phyloP scores from a whole-genome alignment of 2,888 invertebrate species.

The Fabriciana adippe region DNA sequence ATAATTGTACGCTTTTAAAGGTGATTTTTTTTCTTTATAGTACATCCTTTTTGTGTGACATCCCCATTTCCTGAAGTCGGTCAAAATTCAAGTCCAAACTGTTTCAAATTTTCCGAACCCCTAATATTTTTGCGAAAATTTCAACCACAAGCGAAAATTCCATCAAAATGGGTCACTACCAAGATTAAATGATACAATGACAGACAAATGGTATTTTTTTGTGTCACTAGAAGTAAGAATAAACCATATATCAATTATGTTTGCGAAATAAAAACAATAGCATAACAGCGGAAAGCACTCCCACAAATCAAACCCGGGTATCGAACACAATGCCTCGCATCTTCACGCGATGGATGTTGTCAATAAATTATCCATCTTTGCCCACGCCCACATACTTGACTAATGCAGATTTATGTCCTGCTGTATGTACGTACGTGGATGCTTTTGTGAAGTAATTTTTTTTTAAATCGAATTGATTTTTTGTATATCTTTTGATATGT shows the following conservation, averaged over 20 bases:
- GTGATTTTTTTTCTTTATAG: too few species aligned
- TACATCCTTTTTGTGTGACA: too few species aligned
- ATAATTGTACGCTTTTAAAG: too few species aligned
- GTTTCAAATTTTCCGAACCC: too few species aligned
- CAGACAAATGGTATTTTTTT: not conserved
- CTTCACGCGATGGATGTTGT: slow-evolving; percentile 72
- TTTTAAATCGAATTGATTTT: too few species aligned
- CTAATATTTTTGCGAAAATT: too few species aligned
- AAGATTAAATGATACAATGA: not conserved
- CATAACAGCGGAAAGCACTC: slow-evolving; percentile 40
- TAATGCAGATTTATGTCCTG: slow-evolving; percentile 68
- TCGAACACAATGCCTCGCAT: slow-evolving; percentile 60
- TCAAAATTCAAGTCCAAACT: too few species aligned
- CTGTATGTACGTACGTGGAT: slow-evolving; percentile 36
- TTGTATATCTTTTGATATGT: not conserved
- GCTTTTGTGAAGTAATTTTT: not conserved
- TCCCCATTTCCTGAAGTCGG: too few species aligned
- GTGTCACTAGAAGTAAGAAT: not conserved
- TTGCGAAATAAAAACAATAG: slow-evolving; percentile 29
- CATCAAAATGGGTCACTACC: too few species aligned
- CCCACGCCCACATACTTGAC: slow-evolving; percentile 71
- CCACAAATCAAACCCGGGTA: slow-evolving; percentile 46
- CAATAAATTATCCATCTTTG: slow-evolving; percentile 66
- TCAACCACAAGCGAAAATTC: too few species aligned
- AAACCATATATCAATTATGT: not conserved